These are phyloP conservation scores for Mirounga angustirostris DNA, from an alignment of 2,113 vertebrate genomes.

Conservation along the genomic window DNA sequence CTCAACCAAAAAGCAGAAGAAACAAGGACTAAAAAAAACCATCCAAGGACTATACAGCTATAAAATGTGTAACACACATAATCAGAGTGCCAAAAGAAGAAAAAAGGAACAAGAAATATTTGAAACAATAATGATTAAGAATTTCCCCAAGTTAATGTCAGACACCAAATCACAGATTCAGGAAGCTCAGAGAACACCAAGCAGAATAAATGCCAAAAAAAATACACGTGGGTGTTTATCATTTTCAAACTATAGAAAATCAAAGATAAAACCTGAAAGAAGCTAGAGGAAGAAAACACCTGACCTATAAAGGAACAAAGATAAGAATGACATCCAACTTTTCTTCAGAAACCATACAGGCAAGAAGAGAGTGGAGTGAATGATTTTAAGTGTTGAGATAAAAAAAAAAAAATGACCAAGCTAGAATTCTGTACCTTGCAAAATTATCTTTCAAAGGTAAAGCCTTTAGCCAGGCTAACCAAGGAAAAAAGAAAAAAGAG, in stretches of 20 bases:
- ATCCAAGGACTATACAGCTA: background rate
- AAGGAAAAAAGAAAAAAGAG: background rate
- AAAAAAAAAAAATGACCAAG: background rate
- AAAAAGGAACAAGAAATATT: background rate
- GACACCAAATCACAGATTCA: background rate
- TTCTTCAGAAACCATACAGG: background rate
- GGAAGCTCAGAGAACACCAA: background rate
- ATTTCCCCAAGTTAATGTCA: background rate
- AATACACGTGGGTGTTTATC: background rate
- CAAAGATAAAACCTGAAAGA: background rate
- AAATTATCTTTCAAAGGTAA: background rate
- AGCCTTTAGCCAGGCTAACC: background rate
- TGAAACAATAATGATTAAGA: background rate
- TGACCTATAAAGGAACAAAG: background rate
- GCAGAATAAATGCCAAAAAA: background rate
- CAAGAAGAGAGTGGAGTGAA: background rate
- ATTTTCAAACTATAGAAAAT: background rate
- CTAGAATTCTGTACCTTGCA: background rate
- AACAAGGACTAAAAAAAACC: background rate
- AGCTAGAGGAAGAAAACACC: background rate
- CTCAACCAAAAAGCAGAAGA: background rate
- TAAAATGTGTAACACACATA: background rate
- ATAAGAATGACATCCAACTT: background rate
- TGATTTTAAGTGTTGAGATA: background rate
- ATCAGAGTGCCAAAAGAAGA: background rate